Conservation (phyloP, 1,140 invertebrate genomes). For the Drosophila lacteicornis region DNA sequence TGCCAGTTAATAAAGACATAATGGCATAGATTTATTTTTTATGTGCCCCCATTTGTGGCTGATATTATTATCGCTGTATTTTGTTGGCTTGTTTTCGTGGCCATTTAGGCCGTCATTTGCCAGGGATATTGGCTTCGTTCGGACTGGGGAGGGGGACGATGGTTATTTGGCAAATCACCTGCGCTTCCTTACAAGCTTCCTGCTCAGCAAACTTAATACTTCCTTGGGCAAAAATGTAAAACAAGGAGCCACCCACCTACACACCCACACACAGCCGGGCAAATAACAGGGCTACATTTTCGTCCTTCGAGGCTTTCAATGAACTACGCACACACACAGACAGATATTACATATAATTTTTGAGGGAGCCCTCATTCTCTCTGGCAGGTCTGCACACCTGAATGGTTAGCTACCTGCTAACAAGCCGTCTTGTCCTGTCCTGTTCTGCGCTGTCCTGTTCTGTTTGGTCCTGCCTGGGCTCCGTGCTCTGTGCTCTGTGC, state of each 20-base stretch:
- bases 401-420: constrained; percentile 57
- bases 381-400: constrained; percentile 54
- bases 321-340: constrained; percentile 53
- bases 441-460: constrained; percentile 12
- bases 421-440: constrained; percentile 50
- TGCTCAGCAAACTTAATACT: constrained; percentile 78
- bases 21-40: constrained; percentile 79
- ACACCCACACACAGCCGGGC: constrained; percentile 14
- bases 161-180: constrained; percentile 81
- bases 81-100: constrained; percentile 48
- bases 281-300: constrained; percentile 38
- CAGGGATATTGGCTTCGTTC: constrained; percentile 33
- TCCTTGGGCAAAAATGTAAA: constrained; percentile 64
- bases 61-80: constrained; percentile 70
- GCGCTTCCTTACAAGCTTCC: constrained; percentile 79
- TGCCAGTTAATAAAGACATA: constrained; percentile 81
- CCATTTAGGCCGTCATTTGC: constrained; percentile 75
- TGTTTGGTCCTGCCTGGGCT: constrained; percentile 8
- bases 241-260: constrained; percentile 50
- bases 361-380: constrained; percentile 42
- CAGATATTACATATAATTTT: constrained; percentile 67
- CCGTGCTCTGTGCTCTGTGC: constrained; percentile 26
- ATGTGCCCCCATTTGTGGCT: constrained; percentile 70
- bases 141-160: constrained; percentile 8
- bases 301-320: constrained; percentile 58